Evolutionary conservation across 2,797 vertebrate species (phyloP).

Genomic region (Rhadinocentrus ornatus): DNA sequence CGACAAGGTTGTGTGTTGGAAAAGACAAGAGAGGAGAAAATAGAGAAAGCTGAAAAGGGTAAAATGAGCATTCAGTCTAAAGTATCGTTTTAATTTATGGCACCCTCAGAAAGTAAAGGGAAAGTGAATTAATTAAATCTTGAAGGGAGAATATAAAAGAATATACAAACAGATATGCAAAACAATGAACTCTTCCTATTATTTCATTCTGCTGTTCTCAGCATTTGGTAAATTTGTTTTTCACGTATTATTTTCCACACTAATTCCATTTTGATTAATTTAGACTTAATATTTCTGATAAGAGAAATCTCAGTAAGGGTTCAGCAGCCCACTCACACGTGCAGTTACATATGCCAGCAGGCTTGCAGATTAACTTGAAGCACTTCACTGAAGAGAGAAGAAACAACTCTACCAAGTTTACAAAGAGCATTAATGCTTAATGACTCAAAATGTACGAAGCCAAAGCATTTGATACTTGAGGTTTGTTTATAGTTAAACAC

Average conservation of each 20-base stretch:
- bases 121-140: conserved; percentile 49
- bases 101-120: conserved; percentile 32
- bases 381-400: conserved; percentile 7
- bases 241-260: conserved; percentile 18
- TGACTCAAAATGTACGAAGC: background rate
- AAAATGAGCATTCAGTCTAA: conserved; percentile 40
- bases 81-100: conserved; percentile 23
- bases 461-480: background rate
- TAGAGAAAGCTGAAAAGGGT: conserved; percentile 55
- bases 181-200: conserved; percentile 14
- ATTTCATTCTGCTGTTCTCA: conserved; percentile 8
- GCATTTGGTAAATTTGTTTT: conserved; percentile 35
- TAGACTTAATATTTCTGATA: conserved; percentile 36
- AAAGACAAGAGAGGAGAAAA: conserved; percentile 28
- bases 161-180: conserved; percentile 1
- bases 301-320: conserved; percentile 43
- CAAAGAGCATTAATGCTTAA: background rate
- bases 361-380: conserved; percentile 29
- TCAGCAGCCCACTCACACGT: conserved; percentile 24
- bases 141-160: conserved; percentile 11
- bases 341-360: conserved; percentile 5
- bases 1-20: conserved; percentile 43
- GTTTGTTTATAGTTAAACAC: conserved; percentile 14
- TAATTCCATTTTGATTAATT: conserved; percentile 41
- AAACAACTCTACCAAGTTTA: background rate